Evolutionary conservation across 1,140 invertebrate genomes (phyloP).

Genomic region (Drosophila pectinifera): DNA sequence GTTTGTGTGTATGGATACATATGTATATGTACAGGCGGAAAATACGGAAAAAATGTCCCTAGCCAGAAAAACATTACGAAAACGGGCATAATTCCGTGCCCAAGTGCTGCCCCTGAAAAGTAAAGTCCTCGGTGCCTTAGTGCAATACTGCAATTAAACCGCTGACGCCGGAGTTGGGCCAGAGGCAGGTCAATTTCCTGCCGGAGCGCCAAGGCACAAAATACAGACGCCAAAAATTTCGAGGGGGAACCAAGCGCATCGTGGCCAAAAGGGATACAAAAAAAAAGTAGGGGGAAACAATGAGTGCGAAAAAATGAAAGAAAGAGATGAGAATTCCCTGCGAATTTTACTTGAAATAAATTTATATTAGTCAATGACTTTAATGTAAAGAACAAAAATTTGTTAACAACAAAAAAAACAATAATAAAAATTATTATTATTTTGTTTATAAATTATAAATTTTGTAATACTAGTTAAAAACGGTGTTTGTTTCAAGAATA

Average conservation of each 20-base stretch:
- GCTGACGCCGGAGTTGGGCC: background rate
- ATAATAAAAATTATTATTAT: background rate
- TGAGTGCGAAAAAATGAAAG: conserved; percentile 31
- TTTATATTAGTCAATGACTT: background rate
- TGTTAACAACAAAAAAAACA: background rate
- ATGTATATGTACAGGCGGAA: conserved; percentile 52
- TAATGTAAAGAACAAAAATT: background rate
- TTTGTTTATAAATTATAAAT: background rate
- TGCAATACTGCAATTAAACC: conserved; percentile 1
- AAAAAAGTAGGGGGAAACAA: conserved; percentile 28
- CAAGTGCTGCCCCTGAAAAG: conserved; percentile 5
- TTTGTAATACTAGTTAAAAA: background rate
- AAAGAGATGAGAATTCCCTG: conserved; percentile 6
- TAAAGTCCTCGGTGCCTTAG: conserved; percentile 9
- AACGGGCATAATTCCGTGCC: conserved; percentile 9
- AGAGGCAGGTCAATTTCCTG: conserved; percentile 31
- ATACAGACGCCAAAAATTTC: conserved; percentile 46
- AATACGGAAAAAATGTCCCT: conserved; percentile 54
- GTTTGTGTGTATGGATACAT: conserved; percentile 61
- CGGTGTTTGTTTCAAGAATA: no score
- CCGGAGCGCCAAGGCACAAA: conserved; percentile 42
- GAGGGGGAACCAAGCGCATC: conserved; percentile 48
- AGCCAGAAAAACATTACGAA: conserved; percentile 37
- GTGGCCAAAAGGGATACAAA: conserved; percentile 48
- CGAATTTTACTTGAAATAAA: background rate